Base-by-base conservation (phyloP, 2,888 invertebrate genomes). In the Serripes groenlandicus region DNA sequence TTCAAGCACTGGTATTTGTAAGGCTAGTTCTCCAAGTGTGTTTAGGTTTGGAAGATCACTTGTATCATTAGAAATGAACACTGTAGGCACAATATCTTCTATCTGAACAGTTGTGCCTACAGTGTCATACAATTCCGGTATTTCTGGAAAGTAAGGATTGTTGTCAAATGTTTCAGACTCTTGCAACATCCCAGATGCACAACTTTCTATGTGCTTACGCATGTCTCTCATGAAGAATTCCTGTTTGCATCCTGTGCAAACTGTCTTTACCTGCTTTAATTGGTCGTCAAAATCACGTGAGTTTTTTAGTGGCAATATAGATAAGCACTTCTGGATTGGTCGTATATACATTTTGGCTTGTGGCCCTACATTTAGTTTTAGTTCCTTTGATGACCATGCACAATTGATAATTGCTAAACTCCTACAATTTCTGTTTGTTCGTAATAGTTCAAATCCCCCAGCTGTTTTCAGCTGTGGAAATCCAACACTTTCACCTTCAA, bases 401-500 rank as follows among this genome's bases (percentile, higher is more conserved):
- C 69, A 71, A 34, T 72, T 52, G 18, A 80, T 64, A 2, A 69
- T 21, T 26, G 30, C 23, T 5, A 83, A 37, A 26, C 54, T 34
- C 54, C 75, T 76, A 34, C 80, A 32, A 42, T 83, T 83, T 35
- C 42, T 54, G 18, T 37, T 32, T 23, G 64, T 70, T 58, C 80
- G 74, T 23, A 83, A 28, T 34, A 79, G n/a, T 74, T 83, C 77
- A 79, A 83, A 73, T 11, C 79, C 79, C 15, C 74, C 77, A 58
- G 62, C 52, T 21, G 64, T 35, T n/a, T n/a, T 58, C 28, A 80
- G 32, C 37, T 75, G 64, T 28, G 70, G 73, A 54, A 75, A 79
- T 28, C 62, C 75, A 5, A 49, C 23, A 32, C 23, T 30, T 49
- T 37, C 62, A 7, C 37, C 30, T 21, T 74, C 15, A 21, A 74